Conservation (phyloP, 2,797 vertebrate species). For the Paedocypris micromegethes region DNA sequence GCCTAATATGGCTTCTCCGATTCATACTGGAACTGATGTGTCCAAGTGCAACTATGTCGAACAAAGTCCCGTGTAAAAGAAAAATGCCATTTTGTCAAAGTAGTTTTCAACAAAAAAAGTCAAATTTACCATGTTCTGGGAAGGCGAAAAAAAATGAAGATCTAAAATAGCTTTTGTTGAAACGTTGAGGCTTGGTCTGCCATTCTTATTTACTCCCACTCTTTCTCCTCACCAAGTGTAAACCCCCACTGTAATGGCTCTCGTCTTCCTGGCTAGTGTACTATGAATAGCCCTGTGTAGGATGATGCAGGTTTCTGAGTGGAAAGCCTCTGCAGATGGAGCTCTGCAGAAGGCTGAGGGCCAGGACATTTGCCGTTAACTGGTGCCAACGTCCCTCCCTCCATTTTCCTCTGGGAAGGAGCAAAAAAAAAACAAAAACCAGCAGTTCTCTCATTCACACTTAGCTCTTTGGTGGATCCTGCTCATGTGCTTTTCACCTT, state of each 20-base stretch:
- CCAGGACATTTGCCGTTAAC: conserved; percentile 61
- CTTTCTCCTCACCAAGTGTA: conserved; percentile 52
- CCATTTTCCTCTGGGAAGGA: conserved; percentile 43
- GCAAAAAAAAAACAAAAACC: conserved; percentile 24
- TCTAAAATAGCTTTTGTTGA: conserved; percentile 23
- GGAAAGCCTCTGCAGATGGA: conserved; percentile 35
- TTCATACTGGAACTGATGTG: too few species aligned
- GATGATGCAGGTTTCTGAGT: conserved; percentile 62
- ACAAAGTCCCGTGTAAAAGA: too few species aligned
- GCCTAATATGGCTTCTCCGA: too few species aligned
- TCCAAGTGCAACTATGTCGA: too few species aligned
- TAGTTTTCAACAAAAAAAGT: too few species aligned
- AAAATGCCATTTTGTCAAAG: too few species aligned
- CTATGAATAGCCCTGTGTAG: conserved; percentile 61
- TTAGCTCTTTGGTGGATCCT: conserved; percentile 64
- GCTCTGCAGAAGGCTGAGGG: conserved; percentile 47
- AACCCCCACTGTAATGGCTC: conserved; percentile 44
- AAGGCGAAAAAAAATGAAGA: conserved; percentile 10
- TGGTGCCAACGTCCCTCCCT: conserved; percentile 54
- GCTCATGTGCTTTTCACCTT: conserved; percentile 59
- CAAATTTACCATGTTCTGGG: too few species aligned
- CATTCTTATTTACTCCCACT: conserved; percentile 20
- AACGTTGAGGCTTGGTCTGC: conserved; percentile 18
- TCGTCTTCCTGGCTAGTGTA: conserved; percentile 48
- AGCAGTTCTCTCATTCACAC: conserved; percentile 60